Evolutionary conservation across 2,888 invertebrate genomes (phyloP).

Genomic region (Pherbina coryleti): DNA sequence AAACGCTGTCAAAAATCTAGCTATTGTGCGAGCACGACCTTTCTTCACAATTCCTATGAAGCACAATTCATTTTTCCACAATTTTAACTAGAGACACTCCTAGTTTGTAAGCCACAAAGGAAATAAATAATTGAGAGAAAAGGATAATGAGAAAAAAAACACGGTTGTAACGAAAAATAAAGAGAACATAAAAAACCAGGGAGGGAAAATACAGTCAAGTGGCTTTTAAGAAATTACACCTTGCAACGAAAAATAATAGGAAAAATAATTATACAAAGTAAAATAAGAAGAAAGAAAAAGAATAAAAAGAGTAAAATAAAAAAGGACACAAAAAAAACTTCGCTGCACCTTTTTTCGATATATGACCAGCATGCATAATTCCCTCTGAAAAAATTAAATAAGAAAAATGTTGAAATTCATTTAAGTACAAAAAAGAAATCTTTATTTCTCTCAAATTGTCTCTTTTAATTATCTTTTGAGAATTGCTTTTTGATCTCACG

Average conservation of each 20-base stretch:
- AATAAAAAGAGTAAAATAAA: background rate
- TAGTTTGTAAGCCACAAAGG: background rate
- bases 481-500: too few species aligned
- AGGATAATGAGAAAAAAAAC: conserved; percentile 1
- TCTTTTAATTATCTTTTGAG: too few species aligned
- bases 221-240: conserved; percentile 20
- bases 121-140: background rate
- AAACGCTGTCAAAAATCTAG: conserved; percentile 2
- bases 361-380: too few species aligned
- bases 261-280: background rate
- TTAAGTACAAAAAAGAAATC: too few species aligned
- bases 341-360: background rate
- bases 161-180: conserved; percentile 35
- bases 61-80: conserved; percentile 50
- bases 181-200: conserved; percentile 8
- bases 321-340: background rate
- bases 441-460: too few species aligned
- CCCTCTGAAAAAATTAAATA: too few species aligned
- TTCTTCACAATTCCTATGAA: conserved; percentile 34
- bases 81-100: conserved; percentile 22
- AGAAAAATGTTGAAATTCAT: too few species aligned
- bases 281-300: background rate
- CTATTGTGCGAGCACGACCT: conserved; percentile 3
- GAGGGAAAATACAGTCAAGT: conserved; percentile 9
- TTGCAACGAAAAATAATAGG: background rate